Conservation (phyloP, 2,888 invertebrate species). For the Agrilus mali region DNA sequence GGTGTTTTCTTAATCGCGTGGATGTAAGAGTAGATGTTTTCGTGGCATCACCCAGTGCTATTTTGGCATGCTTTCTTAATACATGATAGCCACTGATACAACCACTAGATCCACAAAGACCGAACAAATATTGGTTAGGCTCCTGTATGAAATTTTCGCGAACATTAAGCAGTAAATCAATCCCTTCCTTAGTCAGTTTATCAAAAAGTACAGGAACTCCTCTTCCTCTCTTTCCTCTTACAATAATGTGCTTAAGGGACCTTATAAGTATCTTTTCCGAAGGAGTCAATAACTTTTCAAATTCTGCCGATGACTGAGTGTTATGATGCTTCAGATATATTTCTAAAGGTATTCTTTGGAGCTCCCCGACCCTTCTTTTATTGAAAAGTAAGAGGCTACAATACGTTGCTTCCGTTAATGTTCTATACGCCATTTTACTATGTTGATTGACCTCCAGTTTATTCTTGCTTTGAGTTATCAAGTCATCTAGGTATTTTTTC, state of each 20-base stretch:
- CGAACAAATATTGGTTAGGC: slow-evolving; percentile 6
- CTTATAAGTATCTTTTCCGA: no score
- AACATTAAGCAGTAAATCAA: slow-evolving; percentile 1
- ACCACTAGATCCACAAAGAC: background rate
- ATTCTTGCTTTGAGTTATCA: background rate
- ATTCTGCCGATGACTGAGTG: no score
- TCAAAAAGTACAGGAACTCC: slow-evolving; percentile 7
- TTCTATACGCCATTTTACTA: background rate
- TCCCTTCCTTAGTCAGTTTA: slow-evolving; percentile 2
- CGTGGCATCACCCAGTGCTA: slow-evolving; percentile 7
- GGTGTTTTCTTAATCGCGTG: slow-evolving; percentile 10
- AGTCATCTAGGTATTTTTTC: background rate
- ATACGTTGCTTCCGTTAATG: background rate
- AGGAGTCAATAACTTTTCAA: no score
- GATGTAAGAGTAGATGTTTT: slow-evolving; percentile 8
- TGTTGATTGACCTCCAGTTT: background rate
- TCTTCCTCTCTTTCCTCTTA: no score
- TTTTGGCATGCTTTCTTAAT: slow-evolving; percentile 6
- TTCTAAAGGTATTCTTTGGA: background rate
- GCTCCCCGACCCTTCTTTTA: background rate
- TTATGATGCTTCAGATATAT: no score
- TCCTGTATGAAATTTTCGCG: slow-evolving; percentile 4
- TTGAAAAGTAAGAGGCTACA: background rate
- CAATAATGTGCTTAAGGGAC: no score
- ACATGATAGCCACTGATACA: slow-evolving; percentile 7